A percentile compares a stretch with the other conserved stretches of the same genome.
phyloP scores from a whole-genome alignment of 2,797 vertebrate species.

The Sciaenops ocellatus region DNA sequence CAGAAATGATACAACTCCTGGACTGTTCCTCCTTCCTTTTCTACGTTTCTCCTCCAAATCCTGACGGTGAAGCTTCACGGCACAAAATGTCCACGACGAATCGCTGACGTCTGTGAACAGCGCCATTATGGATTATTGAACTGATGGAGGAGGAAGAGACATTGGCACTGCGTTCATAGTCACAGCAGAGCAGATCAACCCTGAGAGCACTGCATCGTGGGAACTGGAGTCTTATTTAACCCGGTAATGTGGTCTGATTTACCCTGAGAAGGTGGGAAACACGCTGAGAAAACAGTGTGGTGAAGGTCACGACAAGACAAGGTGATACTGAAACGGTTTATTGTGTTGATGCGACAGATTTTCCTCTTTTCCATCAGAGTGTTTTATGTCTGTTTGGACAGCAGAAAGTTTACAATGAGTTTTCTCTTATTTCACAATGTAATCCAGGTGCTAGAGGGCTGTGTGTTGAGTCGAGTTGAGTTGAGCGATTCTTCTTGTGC shows the following conservation, averaged over 20 bases:
- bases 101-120: neutral
- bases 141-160: neutral
- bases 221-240: slow-evolving; percentile 41
- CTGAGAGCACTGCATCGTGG: slow-evolving; percentile 41
- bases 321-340: neutral
- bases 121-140: neutral
- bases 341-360: neutral
- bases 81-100: neutral
- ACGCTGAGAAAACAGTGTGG: neutral
- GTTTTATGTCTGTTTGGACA: neutral
- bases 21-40: slow-evolving; percentile 6
- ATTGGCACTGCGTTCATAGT: neutral
- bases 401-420: neutral
- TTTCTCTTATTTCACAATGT: neutral
- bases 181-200: slow-evolving; percentile 3
- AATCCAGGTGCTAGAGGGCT: neutral
- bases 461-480: neutral
- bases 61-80: neutral
- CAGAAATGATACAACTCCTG: neutral
- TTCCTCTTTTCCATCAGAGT: neutral
- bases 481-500: neutral
- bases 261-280: neutral
- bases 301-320: neutral
- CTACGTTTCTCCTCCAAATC: slow-evolving; percentile 2
- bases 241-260: neutral